Conservation (phyloP, 2,797 vertebrate genomes). For the Tinamus major region DNA sequence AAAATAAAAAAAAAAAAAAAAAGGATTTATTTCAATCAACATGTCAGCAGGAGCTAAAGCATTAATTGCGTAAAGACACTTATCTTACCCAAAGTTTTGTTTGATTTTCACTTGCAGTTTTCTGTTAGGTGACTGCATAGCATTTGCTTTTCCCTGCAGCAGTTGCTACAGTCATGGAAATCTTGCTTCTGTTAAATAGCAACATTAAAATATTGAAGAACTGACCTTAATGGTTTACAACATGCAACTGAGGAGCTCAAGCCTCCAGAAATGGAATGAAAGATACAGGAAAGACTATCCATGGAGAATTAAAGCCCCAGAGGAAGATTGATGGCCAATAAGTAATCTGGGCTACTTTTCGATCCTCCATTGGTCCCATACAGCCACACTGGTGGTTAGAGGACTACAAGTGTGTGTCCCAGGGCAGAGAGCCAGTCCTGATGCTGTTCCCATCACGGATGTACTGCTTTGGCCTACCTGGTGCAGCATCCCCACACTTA, state of each 20-base stretch:
- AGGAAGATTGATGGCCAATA: not conserved
- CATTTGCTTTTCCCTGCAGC: conserved; percentile 8
- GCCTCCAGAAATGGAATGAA: conserved; percentile 34
- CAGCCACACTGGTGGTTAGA: accelerated
- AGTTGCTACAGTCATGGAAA: conserved; percentile 22
- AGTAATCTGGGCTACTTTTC: not conserved
- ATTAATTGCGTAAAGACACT: conserved; percentile 39
- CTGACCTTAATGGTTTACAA: conserved; percentile 51
- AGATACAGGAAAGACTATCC: conserved; percentile 15
- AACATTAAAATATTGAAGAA: conserved; percentile 8
- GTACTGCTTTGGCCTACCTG: accelerated
- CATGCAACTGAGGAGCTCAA: not conserved
- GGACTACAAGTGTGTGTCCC: not conserved
- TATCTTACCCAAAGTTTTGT: conserved; percentile 59
- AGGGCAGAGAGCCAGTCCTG: not conserved
- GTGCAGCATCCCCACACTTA: accelerated
- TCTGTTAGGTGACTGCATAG: conserved; percentile 21
- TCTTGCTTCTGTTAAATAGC: conserved; percentile 44
- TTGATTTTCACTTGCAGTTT: conserved; percentile 39
- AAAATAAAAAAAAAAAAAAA: conserved; percentile 50
- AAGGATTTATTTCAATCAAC: conserved; percentile 65
- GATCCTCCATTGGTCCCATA: not conserved
- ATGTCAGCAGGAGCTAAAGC: conserved; percentile 35
- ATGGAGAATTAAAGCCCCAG: not conserved
- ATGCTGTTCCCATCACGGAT: not conserved